phyloP scores from a whole-genome alignment of 2,113 vertebrate genomes.

The Neoarius graeffei region DNA sequence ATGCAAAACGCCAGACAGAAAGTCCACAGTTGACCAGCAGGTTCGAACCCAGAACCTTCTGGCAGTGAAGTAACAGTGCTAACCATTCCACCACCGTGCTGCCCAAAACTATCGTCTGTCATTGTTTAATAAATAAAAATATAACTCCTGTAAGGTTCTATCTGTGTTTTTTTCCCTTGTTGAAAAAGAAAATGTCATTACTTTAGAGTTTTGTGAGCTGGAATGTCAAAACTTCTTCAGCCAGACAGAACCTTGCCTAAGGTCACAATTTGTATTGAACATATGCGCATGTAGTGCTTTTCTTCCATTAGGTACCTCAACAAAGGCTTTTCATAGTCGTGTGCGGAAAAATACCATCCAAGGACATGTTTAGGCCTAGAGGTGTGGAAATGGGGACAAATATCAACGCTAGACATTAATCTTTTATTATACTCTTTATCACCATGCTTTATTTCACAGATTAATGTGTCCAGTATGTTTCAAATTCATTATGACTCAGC shows the following conservation, averaged over 20 bases:
- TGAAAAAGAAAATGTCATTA: not conserved
- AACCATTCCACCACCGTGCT: too few species aligned
- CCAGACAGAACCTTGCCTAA: not conserved
- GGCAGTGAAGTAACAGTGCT: too few species aligned
- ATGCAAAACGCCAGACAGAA: too few species aligned
- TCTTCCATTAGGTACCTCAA: not conserved
- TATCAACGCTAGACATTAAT: slow-evolving; percentile 60
- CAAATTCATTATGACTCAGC: slow-evolving; percentile 50
- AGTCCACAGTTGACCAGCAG: too few species aligned
- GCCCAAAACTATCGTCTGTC: not conserved
- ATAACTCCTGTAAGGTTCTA: not conserved
- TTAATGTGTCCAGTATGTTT: slow-evolving; percentile 55
- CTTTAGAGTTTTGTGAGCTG: not conserved
- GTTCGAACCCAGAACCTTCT: too few species aligned
- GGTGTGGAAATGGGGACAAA: slow-evolving; percentile 69
- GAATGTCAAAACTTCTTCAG: not conserved
- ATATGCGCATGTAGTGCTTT: not conserved
- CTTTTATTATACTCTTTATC: slow-evolving; percentile 50
- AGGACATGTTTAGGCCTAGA: slow-evolving; percentile 18
- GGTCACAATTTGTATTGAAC: not conserved
- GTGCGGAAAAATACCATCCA: not conserved
- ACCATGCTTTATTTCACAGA: slow-evolving; percentile 35
- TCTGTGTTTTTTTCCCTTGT: not conserved
- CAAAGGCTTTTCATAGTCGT: not conserved
- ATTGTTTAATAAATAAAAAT: not conserved